phyloP scores from a whole-genome alignment of 2,113 vertebrate genomes.

The Cathartes aura region DNA sequence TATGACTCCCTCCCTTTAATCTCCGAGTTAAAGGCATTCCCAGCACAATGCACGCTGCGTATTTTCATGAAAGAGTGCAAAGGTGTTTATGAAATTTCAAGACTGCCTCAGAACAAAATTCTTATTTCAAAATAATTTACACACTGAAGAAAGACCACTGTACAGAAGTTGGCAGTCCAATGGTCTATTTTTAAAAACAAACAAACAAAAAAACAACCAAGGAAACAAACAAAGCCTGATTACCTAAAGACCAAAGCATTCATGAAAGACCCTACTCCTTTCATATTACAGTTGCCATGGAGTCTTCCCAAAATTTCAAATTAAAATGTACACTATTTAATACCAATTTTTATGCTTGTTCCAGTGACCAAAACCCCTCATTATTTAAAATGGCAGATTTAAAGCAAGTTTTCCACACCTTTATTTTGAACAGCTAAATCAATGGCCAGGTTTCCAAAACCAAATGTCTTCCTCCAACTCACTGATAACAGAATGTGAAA shows the following conservation, averaged over 20 bases:
- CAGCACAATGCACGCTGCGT: not conserved
- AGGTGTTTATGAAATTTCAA: not conserved
- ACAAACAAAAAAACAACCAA: not conserved
- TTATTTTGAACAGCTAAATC: not conserved
- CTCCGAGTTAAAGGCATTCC: not conserved
- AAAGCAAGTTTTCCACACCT: not conserved
- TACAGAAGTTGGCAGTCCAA: not conserved
- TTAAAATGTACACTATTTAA: not conserved
- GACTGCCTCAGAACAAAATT: not conserved
- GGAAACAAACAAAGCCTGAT: not conserved
- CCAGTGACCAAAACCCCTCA: not conserved
- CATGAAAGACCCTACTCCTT: not conserved
- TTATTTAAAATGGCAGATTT: not conserved
- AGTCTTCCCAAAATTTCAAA: not conserved
- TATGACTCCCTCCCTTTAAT: slow-evolving; percentile 8
- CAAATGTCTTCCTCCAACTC: not conserved
- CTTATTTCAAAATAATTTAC: not conserved
- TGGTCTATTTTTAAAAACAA: not conserved
- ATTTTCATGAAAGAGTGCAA: not conserved
- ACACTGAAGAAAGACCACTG: not conserved
- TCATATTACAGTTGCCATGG: not conserved
- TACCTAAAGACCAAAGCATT: not conserved
- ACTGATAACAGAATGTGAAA: not conserved
- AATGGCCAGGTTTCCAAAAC: not conserved
- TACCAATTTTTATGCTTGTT: not conserved